These are phyloP conservation scores for Carpatolechia fugitivella DNA, from an alignment of 2,888 invertebrate species.

Conservation along the genomic window DNA sequence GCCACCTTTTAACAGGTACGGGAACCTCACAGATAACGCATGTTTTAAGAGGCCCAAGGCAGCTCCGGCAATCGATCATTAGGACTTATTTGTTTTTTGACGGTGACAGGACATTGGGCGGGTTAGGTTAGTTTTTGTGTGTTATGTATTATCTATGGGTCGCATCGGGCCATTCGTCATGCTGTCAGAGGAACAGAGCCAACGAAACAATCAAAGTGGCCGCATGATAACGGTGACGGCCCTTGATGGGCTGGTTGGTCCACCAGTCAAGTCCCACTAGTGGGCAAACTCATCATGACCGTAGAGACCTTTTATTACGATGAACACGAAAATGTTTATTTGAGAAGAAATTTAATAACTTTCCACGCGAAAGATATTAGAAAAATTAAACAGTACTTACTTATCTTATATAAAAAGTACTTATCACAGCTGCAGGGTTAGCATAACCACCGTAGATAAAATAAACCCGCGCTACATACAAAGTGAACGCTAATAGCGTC, in stretches of 20 bases:
- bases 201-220: conserved; percentile 72
- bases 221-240: conserved; percentile 65
- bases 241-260: conserved; percentile 20
- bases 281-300: too few relatives aligned
- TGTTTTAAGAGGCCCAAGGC: conserved; percentile 68
- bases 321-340: too few relatives aligned
- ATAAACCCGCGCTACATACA: too few relatives aligned
- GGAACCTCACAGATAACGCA: conserved; percentile 57
- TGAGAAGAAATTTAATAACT: too few relatives aligned
- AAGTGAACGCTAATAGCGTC: too few relatives aligned
- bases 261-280: too few relatives aligned
- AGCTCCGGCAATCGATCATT: conserved; percentile 73
- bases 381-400: too few relatives aligned
- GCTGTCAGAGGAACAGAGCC: conserved; percentile 70
- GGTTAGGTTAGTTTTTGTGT: conserved; percentile 49
- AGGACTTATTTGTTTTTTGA: conserved; percentile 76
- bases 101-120: conserved; percentile 66
- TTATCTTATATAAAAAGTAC: too few relatives aligned
- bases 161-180: conserved; percentile 75
- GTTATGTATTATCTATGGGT: conserved; percentile 52
- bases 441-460: too few relatives aligned
- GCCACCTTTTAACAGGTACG: conserved; percentile 54
- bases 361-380: too few relatives aligned
- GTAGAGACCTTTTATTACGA: too few relatives aligned
- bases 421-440: too few relatives aligned